Base-by-base conservation (phyloP, 2,888 invertebrate species). In the Tipula lateralis region DNA sequence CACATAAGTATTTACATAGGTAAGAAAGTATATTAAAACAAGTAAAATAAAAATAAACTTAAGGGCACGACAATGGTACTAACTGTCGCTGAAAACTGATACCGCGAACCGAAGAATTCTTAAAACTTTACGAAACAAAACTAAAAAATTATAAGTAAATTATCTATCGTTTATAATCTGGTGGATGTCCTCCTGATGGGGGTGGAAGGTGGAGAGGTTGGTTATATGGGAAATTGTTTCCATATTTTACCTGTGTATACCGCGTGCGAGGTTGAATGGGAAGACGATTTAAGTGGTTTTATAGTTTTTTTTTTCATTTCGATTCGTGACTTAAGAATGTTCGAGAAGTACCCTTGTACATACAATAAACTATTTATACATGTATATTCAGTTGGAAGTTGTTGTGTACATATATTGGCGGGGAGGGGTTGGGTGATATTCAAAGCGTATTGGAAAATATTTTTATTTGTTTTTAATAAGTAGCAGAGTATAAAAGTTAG, bases 41-140 rank as follows among this genome's bases (percentile, higher is more conserved):
- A 66, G 7, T 24, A 24, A 24, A 24, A 24, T 0, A 66, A 66
- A 66, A 66, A 66, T 24, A 66, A 82, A 30, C 32, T 32, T 82
- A 82, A 30, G 6, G 82, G 30, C 82, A 82, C 30, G 82, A 82
- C 29, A 82, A 82, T 82, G 82, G 82, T 82, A 82, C 30, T 82
- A 32, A 82, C 82, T 82, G 82, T 32, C 82, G 32, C 82, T 82
- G 32, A 82, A 82, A 81, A 66, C 19, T 24, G 66, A 66, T 66
- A 66, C 66, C 66, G 24, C 66, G 66, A 66, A 66, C 66, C 66
- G 24, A 66, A 66, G 12, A 66, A 66, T 66, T 66, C 66, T 66
- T 66, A 66, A 66, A 66, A 66, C 66, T 66, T 24, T 24, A 66
- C 66, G 66, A 66, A 66, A 66, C 66, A 66, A 66, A 66, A 66